Conservation (phyloP, 2,113 vertebrate species). For the Carassius gibelio region DNA sequence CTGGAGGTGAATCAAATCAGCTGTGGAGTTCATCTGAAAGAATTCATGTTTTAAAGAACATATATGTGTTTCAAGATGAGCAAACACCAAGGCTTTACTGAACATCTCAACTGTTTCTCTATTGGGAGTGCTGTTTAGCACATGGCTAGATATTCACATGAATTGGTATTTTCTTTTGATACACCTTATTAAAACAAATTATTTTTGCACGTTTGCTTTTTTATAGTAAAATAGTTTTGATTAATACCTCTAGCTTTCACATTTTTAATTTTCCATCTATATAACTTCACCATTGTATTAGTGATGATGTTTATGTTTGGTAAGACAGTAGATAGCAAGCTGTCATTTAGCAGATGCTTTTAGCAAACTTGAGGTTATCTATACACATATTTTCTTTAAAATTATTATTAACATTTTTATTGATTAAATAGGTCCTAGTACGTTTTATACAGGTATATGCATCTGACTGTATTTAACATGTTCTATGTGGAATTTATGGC, state of each 20-base stretch:
- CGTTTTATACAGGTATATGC: neutral
- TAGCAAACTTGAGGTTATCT: too few species aligned
- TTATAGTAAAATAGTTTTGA: too few species aligned
- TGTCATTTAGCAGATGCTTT: neutral
- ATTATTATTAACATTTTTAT: neutral
- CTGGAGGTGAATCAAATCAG: neutral
- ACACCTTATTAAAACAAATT: too few species aligned
- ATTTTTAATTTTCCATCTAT: too few species aligned
- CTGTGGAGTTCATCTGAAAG: conserved; percentile 28
- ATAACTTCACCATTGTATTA: too few species aligned
- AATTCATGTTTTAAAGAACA: conserved; percentile 35
- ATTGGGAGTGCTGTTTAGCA: neutral
- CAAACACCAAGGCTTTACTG: conserved; percentile 10
- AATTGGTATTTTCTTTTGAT: neutral
- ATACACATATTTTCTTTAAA: neutral
- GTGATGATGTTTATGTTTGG: too few species aligned
- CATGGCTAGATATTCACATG: neutral
- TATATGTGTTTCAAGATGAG: conserved; percentile 14
- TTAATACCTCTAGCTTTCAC: too few species aligned
- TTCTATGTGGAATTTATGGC: too few species aligned
- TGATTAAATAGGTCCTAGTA: neutral
- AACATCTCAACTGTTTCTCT: conserved; percentile 5
- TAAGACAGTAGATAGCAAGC: too few species aligned
- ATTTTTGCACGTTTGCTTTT: too few species aligned
- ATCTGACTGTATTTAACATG: neutral